Conservation (phyloP, 2,888 invertebrate species). For the Rhagonycha fulva region DNA sequence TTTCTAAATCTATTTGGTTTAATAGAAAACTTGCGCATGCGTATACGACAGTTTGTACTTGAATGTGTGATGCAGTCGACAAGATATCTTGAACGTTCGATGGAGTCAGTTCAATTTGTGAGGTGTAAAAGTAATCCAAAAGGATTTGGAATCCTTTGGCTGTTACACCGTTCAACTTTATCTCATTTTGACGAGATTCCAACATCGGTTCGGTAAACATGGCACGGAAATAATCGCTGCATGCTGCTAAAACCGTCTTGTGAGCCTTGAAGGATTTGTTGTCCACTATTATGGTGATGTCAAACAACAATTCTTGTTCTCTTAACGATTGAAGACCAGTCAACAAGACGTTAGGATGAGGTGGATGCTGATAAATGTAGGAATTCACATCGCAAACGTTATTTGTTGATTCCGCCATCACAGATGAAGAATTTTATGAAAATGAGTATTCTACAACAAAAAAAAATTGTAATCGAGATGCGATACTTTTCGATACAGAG, state of each 20-base stretch:
- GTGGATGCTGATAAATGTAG: slow-evolving; percentile 59
- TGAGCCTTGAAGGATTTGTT: slow-evolving; percentile 69
- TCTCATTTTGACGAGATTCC: slow-evolving; percentile 67
- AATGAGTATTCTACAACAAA: too few species aligned
- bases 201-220: slow-evolving; percentile 76
- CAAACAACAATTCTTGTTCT: slow-evolving; percentile 64
- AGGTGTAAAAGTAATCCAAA: slow-evolving; percentile 72
- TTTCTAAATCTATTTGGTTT: slow-evolving; percentile 69
- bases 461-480: neutral
- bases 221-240: slow-evolving; percentile 75
- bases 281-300: slow-evolving; percentile 70
- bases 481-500: too few species aligned
- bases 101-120: slow-evolving; percentile 63
- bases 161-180: slow-evolving; percentile 67
- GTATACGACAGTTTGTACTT: slow-evolving; percentile 65
- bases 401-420: slow-evolving; percentile 51
- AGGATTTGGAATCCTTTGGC: slow-evolving; percentile 67
- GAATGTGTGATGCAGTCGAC: slow-evolving; percentile 71
- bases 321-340: slow-evolving; percentile 66
- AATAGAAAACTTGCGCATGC: slow-evolving; percentile 69
- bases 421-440: neutral
- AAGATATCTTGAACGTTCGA: slow-evolving; percentile 71
- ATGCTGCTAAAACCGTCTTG: slow-evolving; percentile 70
- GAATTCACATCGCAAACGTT: slow-evolving; percentile 52
- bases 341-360: slow-evolving; percentile 61